These are phyloP conservation scores for Ornithorhynchus anatinus DNA, from an alignment of 2,113 vertebrate species.

Conservation along the genomic window DNA sequence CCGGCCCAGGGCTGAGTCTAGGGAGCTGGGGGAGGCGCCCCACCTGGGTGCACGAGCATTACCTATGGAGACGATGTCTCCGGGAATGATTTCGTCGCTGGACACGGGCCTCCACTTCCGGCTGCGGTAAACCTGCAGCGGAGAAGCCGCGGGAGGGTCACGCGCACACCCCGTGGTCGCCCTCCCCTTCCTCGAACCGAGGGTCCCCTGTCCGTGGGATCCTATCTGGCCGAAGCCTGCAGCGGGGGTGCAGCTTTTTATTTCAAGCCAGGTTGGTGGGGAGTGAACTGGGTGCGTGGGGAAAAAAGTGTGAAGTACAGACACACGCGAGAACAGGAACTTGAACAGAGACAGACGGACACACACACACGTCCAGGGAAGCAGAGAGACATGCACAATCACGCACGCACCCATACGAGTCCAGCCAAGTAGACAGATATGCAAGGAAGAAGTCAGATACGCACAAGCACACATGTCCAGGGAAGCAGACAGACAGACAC, in stretches of 20 bases:
- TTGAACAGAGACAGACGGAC: too few species aligned
- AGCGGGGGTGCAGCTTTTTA: background rate
- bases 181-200: background rate
- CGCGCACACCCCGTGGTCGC: background rate
- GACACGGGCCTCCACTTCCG: constrained; percentile 93
- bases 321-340: too few species aligned
- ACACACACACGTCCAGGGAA: too few species aligned
- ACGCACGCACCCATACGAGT: too few species aligned
- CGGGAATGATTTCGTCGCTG: constrained; percentile 91
- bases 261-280: background rate
- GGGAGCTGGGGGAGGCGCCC: background rate
- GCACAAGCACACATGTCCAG: too few species aligned
- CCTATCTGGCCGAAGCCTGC: background rate
- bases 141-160: too few species aligned
- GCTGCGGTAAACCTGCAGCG: constrained; percentile 88
- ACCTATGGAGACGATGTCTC: constrained; percentile 94
- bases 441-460: too few species aligned
- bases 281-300: too few species aligned
- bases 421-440: too few species aligned
- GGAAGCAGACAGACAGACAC: too few species aligned
- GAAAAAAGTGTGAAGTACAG: too few species aligned
- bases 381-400: too few species aligned
- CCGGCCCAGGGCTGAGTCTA: background rate
- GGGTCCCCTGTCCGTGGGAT: background rate
- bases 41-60: background rate